Conservation (phyloP, 2,113 vertebrate species). For the Hipposideros armiger region DNA sequence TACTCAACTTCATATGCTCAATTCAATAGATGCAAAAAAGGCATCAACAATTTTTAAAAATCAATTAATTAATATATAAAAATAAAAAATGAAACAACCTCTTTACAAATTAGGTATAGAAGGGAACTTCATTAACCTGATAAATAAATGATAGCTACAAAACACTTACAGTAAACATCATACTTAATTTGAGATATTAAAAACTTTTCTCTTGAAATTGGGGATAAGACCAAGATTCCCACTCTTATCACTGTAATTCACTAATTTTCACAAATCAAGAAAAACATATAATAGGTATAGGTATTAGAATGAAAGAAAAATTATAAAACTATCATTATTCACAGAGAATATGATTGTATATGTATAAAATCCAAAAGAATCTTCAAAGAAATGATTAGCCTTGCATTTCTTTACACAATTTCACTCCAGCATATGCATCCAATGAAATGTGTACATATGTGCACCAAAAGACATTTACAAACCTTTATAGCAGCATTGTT, state of each 20-base stretch:
- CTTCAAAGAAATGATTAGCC: background rate
- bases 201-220: background rate
- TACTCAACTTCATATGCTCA: background rate
- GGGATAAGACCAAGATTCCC: background rate
- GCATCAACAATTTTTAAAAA: background rate
- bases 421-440: background rate
- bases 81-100: background rate
- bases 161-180: background rate
- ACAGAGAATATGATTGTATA: background rate
- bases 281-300: slow-evolving; percentile 7
- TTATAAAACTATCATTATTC: background rate
- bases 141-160: background rate
- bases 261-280: slow-evolving; percentile 1
- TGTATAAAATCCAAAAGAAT: background rate
- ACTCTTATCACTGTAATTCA: background rate
- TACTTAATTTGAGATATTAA: background rate
- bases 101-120: background rate
- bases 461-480: slow-evolving; percentile 31
- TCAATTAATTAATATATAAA: background rate
- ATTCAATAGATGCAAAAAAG: background rate
- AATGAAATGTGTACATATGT: background rate
- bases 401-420: slow-evolving; percentile 26
- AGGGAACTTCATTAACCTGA: background rate
- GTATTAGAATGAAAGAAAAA: slow-evolving; percentile 50
- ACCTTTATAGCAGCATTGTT: background rate